Base-by-base conservation (phyloP, 2,888 invertebrate genomes). In the Drosophila buzzatii region DNA sequence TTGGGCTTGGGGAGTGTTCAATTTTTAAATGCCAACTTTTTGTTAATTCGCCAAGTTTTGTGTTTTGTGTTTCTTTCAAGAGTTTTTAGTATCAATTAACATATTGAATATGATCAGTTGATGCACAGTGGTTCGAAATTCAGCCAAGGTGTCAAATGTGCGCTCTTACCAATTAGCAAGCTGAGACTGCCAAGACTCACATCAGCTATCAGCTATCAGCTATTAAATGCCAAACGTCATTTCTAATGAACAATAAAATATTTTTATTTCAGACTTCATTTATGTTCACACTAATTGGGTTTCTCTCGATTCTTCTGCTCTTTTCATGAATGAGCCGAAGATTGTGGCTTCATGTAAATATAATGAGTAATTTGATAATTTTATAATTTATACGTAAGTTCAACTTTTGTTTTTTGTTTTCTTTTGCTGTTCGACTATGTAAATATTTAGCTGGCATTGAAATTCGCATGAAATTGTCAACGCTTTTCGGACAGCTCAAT, bases 51-150 rank as follows among this genome's bases (percentile, higher is more conserved):
- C 20, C 51, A 14, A n/a, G 27, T 45, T 75, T 39, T 39, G 16
- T 37, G 65, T 52, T 53, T 59, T 39, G 63, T 70, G 49, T 55
- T 55, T 41, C 41, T 55, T 27, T 56, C 31, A 53, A 41, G 63
- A 68, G 73, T 85, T 84, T 82, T 84, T 81, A 86, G 81, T 89
- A 81, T 82, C 87, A 86, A 89, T 86, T 86, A 89, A 82, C 86
- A 86, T 87, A 82, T 77, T 75, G 73, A 69, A 77, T 73, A 71
- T 86, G 81, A 70, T 66, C 77, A 71, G 68, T 52, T 57, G 75
- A 73, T 78, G 72, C 82, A 82, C 78, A 85, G 88, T 87, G 88
- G 70, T 53, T 45, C 68, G 41, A 67, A 70, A n/a, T 12, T 35
- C 20, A 23, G 20, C 8, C 33, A 58, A 82, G 81, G 76, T 80